These are phyloP conservation scores for Brachypalpus laphriformis DNA, from an alignment of 2,888 invertebrate genomes.

Conservation along the genomic window DNA sequence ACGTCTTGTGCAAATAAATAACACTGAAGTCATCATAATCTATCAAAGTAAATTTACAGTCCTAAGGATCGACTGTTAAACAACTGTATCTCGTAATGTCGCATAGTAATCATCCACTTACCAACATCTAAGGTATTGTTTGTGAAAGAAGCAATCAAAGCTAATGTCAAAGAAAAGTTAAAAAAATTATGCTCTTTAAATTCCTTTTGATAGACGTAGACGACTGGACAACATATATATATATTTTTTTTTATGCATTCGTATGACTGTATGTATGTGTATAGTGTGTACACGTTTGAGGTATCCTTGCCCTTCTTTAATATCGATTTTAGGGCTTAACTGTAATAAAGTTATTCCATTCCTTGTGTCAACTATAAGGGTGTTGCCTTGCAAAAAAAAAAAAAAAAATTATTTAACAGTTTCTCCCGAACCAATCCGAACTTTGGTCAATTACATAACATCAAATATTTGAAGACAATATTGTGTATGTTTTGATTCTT, in stretches of 20 bases:
- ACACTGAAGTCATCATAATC: too few relatives aligned
- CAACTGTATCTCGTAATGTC: too few relatives aligned
- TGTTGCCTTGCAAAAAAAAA: not conserved
- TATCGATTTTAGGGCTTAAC: constrained; percentile 37
- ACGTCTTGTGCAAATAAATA: too few relatives aligned
- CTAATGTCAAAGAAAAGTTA: not conserved
- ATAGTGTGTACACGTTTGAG: not conserved
- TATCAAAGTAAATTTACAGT: too few relatives aligned
- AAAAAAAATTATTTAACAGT: not conserved
- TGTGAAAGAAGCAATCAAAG: not conserved
- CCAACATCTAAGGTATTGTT: too few relatives aligned
- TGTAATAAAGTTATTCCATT: constrained; percentile 12
- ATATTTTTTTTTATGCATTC: not conserved
- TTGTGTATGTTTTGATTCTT: not conserved
- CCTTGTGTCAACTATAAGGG: not conserved
- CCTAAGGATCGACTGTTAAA: too few relatives aligned
- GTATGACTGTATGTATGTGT: not conserved
- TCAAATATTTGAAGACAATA: not conserved
- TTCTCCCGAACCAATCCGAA: not conserved
- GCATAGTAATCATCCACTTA: too few relatives aligned
- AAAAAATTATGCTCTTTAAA: too few relatives aligned
- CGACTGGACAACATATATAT: not conserved
- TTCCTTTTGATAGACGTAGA: not conserved
- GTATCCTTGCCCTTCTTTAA: constrained; percentile 43
- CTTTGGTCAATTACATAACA: not conserved